Conservation (phyloP, 2,888 invertebrate genomes). For the Pollenia labialis region DNA sequence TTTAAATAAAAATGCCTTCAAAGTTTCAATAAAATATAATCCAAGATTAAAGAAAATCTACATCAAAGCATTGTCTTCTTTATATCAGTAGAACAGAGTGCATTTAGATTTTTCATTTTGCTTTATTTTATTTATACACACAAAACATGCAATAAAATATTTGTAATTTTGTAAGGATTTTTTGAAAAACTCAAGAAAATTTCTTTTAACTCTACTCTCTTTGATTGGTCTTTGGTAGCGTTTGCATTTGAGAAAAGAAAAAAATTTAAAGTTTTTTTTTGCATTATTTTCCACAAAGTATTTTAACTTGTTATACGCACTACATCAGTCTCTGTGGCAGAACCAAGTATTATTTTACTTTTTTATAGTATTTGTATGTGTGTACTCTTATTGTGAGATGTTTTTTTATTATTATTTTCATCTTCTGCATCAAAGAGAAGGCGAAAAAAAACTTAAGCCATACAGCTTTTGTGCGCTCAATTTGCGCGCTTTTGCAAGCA, state of each 20-base stretch:
- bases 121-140: conserved; percentile 13
- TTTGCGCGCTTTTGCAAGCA: conserved; percentile 81
- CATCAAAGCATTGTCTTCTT: conserved; percentile 61
- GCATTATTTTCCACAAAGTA: conserved; percentile 58
- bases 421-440: conserved; percentile 60
- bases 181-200: conserved; percentile 53
- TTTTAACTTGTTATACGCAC: conserved; percentile 68
- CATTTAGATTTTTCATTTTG: conserved; percentile 48
- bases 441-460: conserved; percentile 64
- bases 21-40: conserved; percentile 45
- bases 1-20: conserved; percentile 40
- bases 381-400: conserved; percentile 26
- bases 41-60: conserved; percentile 58
- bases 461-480: conserved; percentile 79
- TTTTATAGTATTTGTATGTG: conserved; percentile 25
- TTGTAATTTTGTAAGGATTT: neutral
- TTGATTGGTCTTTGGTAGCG: conserved; percentile 68
- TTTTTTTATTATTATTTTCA: conserved; percentile 45
- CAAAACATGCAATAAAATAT: neutral
- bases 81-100: conserved; percentile 12
- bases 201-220: conserved; percentile 64
- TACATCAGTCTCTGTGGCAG: conserved; percentile 59
- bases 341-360: conserved; percentile 58
- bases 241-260: conserved; percentile 34
- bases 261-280: conserved; percentile 12